These are phyloP conservation scores for Hypotaenidia philippensis DNA, from an alignment of 2,797 vertebrate genomes.

Conservation along the genomic window DNA sequence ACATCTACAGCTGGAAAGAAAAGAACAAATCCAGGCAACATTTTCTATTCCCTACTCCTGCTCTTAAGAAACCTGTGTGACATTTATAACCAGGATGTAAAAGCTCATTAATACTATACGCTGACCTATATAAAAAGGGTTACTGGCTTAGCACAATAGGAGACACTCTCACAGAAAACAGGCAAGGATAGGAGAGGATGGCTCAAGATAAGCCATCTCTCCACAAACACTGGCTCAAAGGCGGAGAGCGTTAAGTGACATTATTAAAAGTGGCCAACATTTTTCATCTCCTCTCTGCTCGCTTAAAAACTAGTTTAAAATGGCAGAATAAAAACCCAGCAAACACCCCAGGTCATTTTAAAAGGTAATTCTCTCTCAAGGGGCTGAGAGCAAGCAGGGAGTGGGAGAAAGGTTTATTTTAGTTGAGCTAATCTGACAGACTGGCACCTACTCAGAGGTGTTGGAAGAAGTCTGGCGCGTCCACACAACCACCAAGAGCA, in stretches of 20 bases:
- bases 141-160: conserved; percentile 45
- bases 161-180: neutral
- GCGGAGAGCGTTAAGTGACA: neutral
- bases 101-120: conserved; percentile 14
- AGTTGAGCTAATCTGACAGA: conserved; percentile 59
- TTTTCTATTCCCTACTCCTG: neutral
- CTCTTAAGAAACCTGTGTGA: neutral
- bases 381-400: conserved; percentile 28
- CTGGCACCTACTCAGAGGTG: conserved; percentile 67
- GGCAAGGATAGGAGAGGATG: neutral
- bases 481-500: conserved; percentile 23
- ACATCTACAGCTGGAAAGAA: neutral
- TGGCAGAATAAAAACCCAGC: neutral
- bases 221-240: conserved; percentile 16
- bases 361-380: conserved; percentile 39
- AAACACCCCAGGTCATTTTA: neutral
- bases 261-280: neutral
- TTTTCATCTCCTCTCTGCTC: conserved; percentile 29
- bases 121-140: conserved; percentile 52
- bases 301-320: conserved; percentile 49
- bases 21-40: conserved; percentile 6
- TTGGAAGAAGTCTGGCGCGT: conserved; percentile 41
- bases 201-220: conserved; percentile 31
- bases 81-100: neutral
- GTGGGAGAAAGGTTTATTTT: conserved; percentile 65